Conservation (phyloP, 1,140 invertebrate genomes). For the Odontomachus brunneus region DNA sequence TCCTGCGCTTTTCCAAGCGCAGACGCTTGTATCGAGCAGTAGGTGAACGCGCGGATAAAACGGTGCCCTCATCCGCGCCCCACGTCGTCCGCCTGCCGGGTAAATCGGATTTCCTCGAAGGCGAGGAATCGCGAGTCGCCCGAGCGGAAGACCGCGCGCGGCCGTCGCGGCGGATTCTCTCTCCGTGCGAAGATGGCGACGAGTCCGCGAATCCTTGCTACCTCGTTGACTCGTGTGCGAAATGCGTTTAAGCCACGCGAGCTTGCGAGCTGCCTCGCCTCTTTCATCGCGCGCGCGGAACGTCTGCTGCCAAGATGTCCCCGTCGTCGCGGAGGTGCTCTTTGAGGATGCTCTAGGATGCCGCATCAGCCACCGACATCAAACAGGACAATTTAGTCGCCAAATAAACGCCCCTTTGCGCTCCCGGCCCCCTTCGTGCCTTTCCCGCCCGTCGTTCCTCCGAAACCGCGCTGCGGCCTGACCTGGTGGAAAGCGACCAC, state of each 20-base stretch:
- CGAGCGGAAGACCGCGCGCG: constrained; percentile 19
- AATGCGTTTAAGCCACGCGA: too few species aligned
- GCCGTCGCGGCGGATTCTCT: too few species aligned
- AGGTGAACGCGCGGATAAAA: constrained; percentile 19
- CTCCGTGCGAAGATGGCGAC: neutral
- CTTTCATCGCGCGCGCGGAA: neutral
- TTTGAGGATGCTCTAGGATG: constrained; percentile 63
- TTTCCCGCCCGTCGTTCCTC: neutral
- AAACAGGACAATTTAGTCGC: constrained; percentile 80
- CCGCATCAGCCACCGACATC: constrained; percentile 75
- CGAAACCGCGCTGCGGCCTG: neutral
- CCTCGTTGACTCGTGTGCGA: neutral
- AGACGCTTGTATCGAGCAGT: constrained; percentile 25
- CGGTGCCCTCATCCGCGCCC: constrained; percentile 28
- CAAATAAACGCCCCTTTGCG: constrained; percentile 71
- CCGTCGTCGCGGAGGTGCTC: neutral
- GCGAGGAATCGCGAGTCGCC: neutral
- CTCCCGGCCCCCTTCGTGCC: neutral
- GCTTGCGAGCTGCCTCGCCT: neutral
- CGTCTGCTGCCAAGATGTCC: too few species aligned
- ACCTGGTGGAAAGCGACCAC: constrained; percentile 11
- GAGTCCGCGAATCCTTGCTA: neutral
- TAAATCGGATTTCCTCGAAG: constrained; percentile 60
- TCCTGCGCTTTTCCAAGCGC: constrained; percentile 13
- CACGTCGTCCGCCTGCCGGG: too few species aligned